Base-by-base conservation (phyloP, 2,888 invertebrate species). In the Zaprionus obscuricornis region DNA sequence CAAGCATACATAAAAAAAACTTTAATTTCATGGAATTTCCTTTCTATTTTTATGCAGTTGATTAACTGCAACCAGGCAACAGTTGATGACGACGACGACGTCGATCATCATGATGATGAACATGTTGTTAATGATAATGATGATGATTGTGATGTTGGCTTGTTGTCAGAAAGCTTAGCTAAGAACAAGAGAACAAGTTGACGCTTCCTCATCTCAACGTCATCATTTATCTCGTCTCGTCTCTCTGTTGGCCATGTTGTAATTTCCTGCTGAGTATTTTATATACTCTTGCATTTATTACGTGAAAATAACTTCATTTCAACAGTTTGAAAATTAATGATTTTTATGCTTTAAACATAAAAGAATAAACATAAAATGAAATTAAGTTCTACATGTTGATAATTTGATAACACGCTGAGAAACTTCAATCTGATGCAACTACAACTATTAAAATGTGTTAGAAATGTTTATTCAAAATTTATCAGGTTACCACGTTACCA, bases 21-120 rank as follows among this genome's bases (percentile, higher is more conserved):
- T 76, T 74, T 67, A 73, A 81, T 81, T 81, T 74, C 71, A 59
- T 81, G 78, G 84, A 83, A 78, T 83, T 78, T 78, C 82, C 78
- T 78, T 81, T 78, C 85, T 83, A 76, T 79, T 78, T 78, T 78
- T 83, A 77, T 69, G 83, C 79, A 55, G 68, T 63, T n/a, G n/a
- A n/a, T n/a, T n/a, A n/a, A n/a, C n/a, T n/a, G n/a, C n/a, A n/a
- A n/a, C n/a, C n/a, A n/a, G n/a, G 13, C 17, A 20, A n/a, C 20
- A 65, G 66, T 66, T 66, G 79, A 78, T 78, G 74, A 66, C 45
- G 14, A 31, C 58, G 17, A 5, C 2, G 36, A 24, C 37, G 14
- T 29, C 42, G n/a, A 14, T 27, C 14, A 29, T 58, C 18, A 46
- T 24, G 10, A 49, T 36, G 16, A 40, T 34, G 13, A 39, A 14